A percentile compares a stretch with the other conserved stretches of the same genome.
phyloP scores from a whole-genome alignment of 2,113 vertebrate species.

The Pedetes capensis region DNA sequence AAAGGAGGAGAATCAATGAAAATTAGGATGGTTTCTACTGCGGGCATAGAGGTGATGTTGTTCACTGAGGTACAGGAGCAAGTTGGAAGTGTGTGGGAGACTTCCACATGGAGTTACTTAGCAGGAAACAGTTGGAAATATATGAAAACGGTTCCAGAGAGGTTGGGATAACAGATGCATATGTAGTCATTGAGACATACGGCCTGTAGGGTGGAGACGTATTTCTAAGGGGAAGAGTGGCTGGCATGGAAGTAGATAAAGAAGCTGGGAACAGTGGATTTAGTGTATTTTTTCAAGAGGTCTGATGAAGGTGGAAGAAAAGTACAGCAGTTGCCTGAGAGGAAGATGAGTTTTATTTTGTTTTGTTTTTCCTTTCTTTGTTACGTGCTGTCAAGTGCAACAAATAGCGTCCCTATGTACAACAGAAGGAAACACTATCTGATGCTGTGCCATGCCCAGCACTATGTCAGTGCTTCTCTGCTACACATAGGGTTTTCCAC shows the following conservation, averaged over 20 bases:
- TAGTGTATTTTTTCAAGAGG: background rate
- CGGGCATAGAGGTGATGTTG: background rate
- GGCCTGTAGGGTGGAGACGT: background rate
- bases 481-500: too few species aligned
- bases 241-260: background rate
- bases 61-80: background rate
- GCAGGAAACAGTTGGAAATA: background rate
- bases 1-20: background rate
- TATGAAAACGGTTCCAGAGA: background rate
- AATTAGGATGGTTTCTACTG: background rate
- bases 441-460: too few species aligned
- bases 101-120: background rate
- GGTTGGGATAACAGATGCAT: background rate
- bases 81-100: background rate
- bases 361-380: background rate
- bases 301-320: background rate
- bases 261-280: background rate
- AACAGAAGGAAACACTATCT: too few species aligned
- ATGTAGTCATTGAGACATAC: background rate
- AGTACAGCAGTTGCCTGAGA: background rate
- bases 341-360: background rate
- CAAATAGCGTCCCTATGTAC: too few species aligned
- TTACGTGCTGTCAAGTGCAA: too few species aligned
- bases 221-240: background rate
- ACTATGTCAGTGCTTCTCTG: too few species aligned